Evolutionary conservation across 2,797 vertebrate genomes (phyloP), one percentile per base, ranked within the genome.

Genomic region (Sebastes nivosus): DNA sequence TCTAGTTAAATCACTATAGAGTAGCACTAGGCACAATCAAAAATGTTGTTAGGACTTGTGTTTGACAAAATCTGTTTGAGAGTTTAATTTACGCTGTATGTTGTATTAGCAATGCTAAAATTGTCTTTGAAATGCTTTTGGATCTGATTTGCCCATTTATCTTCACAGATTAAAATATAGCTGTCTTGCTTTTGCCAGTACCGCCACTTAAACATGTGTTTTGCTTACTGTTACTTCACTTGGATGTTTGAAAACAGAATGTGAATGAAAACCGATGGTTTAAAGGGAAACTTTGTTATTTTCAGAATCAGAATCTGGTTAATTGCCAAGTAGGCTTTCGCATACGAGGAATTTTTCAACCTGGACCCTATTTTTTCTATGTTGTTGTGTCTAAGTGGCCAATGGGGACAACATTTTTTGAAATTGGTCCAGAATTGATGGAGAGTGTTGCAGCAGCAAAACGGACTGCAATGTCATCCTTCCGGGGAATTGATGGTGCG

Each of bases 131-230:
- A 82, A 75, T 86, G 27, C 34, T 57, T 83, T 67, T 29, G 63
- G 38, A 61, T 89, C 52, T 58, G 63, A 79, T 83, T 78, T 75
- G 67, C 38, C 63, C 85, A 76, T 86, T 89, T 77, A 78, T 85
- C 67, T 82, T 79, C 77, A 86, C 72, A 89, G 80, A 95, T 92
- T 92, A 93, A 95, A 90, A 80, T 72, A 61, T 18, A 71, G 16
- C 55, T 63, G 22, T 61, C 67, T 80, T 68, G 34, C 7, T 52
- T 84, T 79, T 80, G 3, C 50, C 20, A 34, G 10, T 29, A 52
- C 7, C 4, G 1, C 18, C 16, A 8, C 30, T 67, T 34, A 11
- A 65, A 52, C 25, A 67, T 5, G 16, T 65, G 24, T 30, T 52
- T n/a, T 52, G 18, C 18, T 38, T 36, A 36, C n/a, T 66, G 8